These are phyloP conservation scores for Accipiter virgatus DNA, from an alignment of 2,113 vertebrate species.

Conservation along the genomic window DNA sequence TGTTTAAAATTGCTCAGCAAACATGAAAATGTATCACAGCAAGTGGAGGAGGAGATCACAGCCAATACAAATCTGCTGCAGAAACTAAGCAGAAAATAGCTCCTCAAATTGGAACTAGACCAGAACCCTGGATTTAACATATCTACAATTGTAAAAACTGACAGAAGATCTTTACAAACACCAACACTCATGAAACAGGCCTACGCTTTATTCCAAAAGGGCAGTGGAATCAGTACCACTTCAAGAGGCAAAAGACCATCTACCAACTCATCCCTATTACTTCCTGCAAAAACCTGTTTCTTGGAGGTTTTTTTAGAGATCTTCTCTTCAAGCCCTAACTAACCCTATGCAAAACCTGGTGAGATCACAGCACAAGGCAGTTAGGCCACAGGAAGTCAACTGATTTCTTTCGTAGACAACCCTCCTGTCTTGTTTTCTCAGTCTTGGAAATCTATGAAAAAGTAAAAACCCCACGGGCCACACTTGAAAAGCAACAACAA, in stretches of 20 bases:
- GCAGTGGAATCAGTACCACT: neutral
- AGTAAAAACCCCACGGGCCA: neutral
- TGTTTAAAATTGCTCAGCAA: conserved; percentile 55
- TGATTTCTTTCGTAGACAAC: neutral
- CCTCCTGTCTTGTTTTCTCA: neutral
- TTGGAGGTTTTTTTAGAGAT: neutral
- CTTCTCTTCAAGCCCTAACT: neutral
- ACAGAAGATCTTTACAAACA: conserved; percentile 46
- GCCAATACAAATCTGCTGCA: conserved; percentile 61
- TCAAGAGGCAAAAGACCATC: neutral
- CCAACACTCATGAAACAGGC: neutral
- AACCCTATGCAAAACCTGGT: neutral
- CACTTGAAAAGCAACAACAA: conserved; percentile 17
- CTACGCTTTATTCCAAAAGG: neutral
- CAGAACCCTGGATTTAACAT: conserved; percentile 19
- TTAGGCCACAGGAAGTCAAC: neutral
- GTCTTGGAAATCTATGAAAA: neutral
- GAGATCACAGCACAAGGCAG: neutral
- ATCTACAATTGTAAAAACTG: conserved; percentile 30
- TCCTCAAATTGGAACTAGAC: conserved; percentile 31
- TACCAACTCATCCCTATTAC: neutral
- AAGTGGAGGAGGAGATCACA: conserved; percentile 41
- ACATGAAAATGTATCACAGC: conserved; percentile 50
- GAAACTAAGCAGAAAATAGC: conserved; percentile 50
- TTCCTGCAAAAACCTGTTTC: neutral